Evolutionary conservation across 1,140 invertebrate genomes (phyloP), one percentile per base, ranked within the genome.

Genomic region (Lepidurus apus): DNA sequence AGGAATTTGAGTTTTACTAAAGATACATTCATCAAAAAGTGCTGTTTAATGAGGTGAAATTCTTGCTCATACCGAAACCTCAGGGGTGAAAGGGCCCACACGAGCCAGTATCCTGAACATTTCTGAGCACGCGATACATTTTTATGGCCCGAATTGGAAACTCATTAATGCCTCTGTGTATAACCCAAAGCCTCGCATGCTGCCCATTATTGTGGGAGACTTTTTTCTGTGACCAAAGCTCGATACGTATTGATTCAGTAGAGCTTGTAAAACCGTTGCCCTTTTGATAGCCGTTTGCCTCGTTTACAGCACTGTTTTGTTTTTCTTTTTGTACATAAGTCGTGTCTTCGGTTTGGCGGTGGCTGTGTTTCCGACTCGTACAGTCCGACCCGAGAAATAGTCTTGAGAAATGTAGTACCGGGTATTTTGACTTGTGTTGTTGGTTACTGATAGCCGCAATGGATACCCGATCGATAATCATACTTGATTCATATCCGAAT

Each of bases 401-500:
- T 11, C 21, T 24, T 34, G 34, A 34, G 34, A 34, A 2, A 17
- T 47, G 45, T 47, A 3, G 6, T 13, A n/a, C 53, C 1, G 1
- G 53, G 53, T n/a, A 65, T 7, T 13, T 65, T 65, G 6, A 7
- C 17, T 65, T 65, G 53, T 65, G 53, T 65, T 65, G 53, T 65
- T 65, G 53, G 53, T 65, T 65, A 65, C 21, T 13, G 53, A 21
- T 65, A 65, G 53, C 8, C 53, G 53, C n/a, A 65, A 13, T 7
- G 13, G 53, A n/a, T 17, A 21, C 53, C 13, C 17, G n/a, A 21
- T 65, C 53, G 53, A 65, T 65, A 65, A 3, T 65, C 53, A 65
- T 65, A 21, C 53, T 65, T 65, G 53, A 65, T 65, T 65, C 53
- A 65, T 65, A 21, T 21, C 53, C 53, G 13, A 65, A 65, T 65